Base-by-base conservation (phyloP, 2,888 invertebrate genomes). In the Aspidapion aeneum region DNA sequence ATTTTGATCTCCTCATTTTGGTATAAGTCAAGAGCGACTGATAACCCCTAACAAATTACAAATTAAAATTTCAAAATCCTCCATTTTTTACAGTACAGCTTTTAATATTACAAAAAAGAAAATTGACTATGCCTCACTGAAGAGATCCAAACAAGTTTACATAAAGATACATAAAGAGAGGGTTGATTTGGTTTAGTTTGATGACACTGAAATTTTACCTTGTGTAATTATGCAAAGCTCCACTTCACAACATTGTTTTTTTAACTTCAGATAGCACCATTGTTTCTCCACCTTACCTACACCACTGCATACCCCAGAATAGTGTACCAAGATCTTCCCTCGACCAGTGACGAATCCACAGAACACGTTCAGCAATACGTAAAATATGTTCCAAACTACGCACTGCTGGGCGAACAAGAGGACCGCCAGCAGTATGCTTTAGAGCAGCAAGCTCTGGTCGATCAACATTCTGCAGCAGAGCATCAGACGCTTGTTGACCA, bases 161-260 rank as follows among this genome's bases (percentile, higher is more conserved):
- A n/a, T n/a, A n/a, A n/a, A n/a, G n/a, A n/a, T n/a, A n/a, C n/a
- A n/a, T n/a, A n/a, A n/a, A n/a, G n/a, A n/a, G n/a, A n/a, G n/a
- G n/a, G n/a, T n/a, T n/a, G n/a, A n/a, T n/a, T n/a, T n/a, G n/a
- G n/a, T n/a, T n/a, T n/a, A n/a, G n/a, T n/a, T n/a, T n/a, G n/a
- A n/a, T n/a, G n/a, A n/a, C n/a, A n/a, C n/a, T n/a, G n/a, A n/a
- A n/a, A n/a, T n/a, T n/a, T n/a, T n/a, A n/a, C n/a, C n/a, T n/a
- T n/a, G n/a, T n/a, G n/a, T n/a, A n/a, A n/a, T n/a, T n/a, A n/a
- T n/a, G n/a, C n/a, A n/a, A n/a, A n/a, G n/a, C n/a, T n/a, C n/a
- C n/a, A n/a, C n/a, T n/a, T n/a, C n/a, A n/a, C 35, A 35, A 35
- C 35, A n/a, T 35, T 35, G 35, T 52, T 52, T 52, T 52, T 52